Evolutionary conservation across 2,888 invertebrate genomes (phyloP).

Genomic region (Synergus japonicus): DNA sequence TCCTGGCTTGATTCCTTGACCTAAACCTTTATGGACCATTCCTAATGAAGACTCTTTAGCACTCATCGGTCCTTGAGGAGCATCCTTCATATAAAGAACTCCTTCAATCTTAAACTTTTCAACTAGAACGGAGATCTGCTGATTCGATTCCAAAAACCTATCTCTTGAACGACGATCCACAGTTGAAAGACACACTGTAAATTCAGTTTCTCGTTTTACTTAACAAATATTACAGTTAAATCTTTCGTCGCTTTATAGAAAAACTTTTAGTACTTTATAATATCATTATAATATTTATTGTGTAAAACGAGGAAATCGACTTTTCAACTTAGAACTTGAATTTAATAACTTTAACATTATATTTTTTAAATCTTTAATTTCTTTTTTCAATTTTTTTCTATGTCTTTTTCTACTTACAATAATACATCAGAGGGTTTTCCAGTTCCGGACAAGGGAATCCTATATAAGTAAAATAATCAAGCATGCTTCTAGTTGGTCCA

Average conservation of each 20-base stretch:
- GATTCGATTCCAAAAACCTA: slow-evolving; percentile 94
- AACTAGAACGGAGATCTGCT: slow-evolving; percentile 93
- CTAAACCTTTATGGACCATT: slow-evolving; percentile 69
- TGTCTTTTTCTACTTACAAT: slow-evolving; percentile 82
- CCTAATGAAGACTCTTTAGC: slow-evolving; percentile 71
- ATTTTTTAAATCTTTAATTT: neutral
- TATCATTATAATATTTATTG: no score
- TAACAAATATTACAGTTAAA: no score
- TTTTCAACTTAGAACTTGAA: neutral
- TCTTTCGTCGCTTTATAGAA: no score
- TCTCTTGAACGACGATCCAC: slow-evolving; percentile 91
- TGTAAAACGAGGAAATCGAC: no score
- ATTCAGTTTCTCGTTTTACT: neutral
- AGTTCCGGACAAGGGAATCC: slow-evolving; percentile 98
- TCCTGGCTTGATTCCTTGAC: slow-evolving; percentile 73
- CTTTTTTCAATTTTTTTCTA: slow-evolving; percentile 11
- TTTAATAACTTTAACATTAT: neutral
- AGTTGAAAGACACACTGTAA: slow-evolving; percentile 86
- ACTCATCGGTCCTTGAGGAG: slow-evolving; percentile 69
- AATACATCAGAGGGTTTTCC: slow-evolving; percentile 99
- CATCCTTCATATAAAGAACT: slow-evolving; percentile 84
- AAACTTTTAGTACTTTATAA: no score
- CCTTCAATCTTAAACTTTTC: slow-evolving; percentile 95
- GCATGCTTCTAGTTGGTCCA: slow-evolving; percentile 93
- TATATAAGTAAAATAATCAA: slow-evolving; percentile 96